Evolutionary conservation across 1,140 invertebrate species (phyloP).

Genomic region (Propsilocerus akamusi): DNA sequence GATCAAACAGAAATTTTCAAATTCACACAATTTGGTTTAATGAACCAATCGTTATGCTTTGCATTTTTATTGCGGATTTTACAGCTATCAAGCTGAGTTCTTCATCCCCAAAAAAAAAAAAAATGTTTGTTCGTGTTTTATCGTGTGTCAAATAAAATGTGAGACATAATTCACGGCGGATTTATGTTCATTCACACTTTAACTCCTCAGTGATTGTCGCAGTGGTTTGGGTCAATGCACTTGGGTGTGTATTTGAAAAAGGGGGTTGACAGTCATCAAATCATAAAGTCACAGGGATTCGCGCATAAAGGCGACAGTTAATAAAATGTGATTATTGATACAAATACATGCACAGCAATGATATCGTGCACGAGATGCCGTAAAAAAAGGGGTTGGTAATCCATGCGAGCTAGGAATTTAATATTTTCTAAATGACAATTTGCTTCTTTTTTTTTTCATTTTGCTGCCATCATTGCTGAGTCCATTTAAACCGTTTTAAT

Average conservation of each 20-base stretch:
- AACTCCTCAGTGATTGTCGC: not conserved
- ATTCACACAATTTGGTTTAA: not conserved
- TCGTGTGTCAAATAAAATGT: not conserved
- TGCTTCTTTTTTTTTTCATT: too few relatives aligned
- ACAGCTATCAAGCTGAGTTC: not conserved
- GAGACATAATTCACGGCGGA: not conserved
- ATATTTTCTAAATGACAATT: too few relatives aligned
- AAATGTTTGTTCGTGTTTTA: not conserved
- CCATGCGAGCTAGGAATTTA: too few relatives aligned
- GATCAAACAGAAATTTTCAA: not conserved
- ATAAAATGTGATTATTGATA: too few relatives aligned
- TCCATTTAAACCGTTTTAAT: too few relatives aligned
- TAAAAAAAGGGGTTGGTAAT: too few relatives aligned
- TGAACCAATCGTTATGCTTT: not conserved
- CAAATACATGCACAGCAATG: too few relatives aligned
- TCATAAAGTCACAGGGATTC: too few relatives aligned
- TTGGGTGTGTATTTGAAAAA: not conserved
- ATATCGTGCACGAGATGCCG: too few relatives aligned
- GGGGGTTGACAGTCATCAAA: too few relatives aligned
- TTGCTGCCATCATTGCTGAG: too few relatives aligned
- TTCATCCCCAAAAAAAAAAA: not conserved
- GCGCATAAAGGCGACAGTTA: too few relatives aligned
- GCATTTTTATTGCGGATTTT: not conserved
- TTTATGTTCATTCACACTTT: not conserved
- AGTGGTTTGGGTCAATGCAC: not conserved